phyloP scores from a whole-genome alignment of 2,113 vertebrate genomes.

The Prietella phreatophila region DNA sequence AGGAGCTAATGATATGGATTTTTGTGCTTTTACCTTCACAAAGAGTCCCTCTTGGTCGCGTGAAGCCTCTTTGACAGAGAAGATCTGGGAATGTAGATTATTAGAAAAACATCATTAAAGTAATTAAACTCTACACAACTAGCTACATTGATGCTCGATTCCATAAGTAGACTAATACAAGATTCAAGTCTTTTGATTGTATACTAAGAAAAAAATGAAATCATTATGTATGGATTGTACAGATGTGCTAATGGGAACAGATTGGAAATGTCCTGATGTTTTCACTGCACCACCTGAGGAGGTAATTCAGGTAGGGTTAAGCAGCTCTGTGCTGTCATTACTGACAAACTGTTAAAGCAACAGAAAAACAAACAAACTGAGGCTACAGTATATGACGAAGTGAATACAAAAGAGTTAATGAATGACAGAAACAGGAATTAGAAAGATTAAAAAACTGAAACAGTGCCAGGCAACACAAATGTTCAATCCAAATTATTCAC shows the following conservation, averaged over 20 bases:
- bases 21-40: conserved; percentile 72
- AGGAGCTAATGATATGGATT: neutral
- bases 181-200: neutral
- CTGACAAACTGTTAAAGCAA: neutral
- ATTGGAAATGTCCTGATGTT: too few species aligned
- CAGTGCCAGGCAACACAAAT: conserved; percentile 16
- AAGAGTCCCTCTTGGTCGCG: conserved; percentile 70
- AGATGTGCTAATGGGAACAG: neutral
- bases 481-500: neutral
- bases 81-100: conserved; percentile 62
- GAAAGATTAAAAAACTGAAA: neutral
- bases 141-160: neutral
- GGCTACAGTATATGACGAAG: neutral
- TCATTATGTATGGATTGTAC: neutral
- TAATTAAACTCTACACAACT: neutral
- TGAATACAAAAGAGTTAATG: neutral
- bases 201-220: neutral
- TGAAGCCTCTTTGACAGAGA: conserved; percentile 74
- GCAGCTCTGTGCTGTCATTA: neutral
- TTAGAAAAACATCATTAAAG: neutral
- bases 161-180: neutral
- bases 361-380: neutral
- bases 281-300: neutral
- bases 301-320: neutral
- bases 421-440: neutral